phyloP scores from a whole-genome alignment of 30 jellyfish, hydroid and myxozoan species.

The Aurelia aurita region DNA sequence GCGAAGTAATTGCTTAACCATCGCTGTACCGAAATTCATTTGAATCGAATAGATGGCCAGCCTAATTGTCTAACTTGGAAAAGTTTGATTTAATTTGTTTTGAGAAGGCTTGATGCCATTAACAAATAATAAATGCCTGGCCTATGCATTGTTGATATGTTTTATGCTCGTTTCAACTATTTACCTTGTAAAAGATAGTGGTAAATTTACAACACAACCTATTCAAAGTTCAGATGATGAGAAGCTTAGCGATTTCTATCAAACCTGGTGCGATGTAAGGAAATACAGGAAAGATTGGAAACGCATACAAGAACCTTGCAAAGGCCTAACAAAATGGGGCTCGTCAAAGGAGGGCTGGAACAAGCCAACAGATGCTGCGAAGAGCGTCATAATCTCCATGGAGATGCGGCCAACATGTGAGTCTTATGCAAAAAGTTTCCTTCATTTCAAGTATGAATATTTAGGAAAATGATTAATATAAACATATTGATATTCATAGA shows the following conservation, averaged over 20 bases:
- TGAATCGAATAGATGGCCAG: no score
- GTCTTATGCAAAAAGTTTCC: neutral
- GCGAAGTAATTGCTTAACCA: no score
- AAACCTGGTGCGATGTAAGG: slow-evolving; percentile 68
- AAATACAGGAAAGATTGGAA: slow-evolving; percentile 65
- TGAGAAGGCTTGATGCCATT: slow-evolving; percentile 6
- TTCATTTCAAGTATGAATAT: neutral
- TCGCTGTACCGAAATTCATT: no score
- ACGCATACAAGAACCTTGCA: slow-evolving; percentile 65
- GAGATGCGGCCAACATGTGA: slow-evolving; percentile 71
- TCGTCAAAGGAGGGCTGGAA: slow-evolving; percentile 61
- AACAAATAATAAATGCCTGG: slow-evolving; percentile 8
- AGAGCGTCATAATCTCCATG: slow-evolving; percentile 69
- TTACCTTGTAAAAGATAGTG: neutral
- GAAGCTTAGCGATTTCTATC: slow-evolving; percentile 28
- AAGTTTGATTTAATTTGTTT: neutral
- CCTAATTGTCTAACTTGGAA: no score
- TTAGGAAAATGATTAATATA: no score
- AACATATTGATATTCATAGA: no score
- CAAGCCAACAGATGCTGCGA: slow-evolving; percentile 54
- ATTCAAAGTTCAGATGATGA: slow-evolving; percentile 9
- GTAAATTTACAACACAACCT: neutral
- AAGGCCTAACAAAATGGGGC: slow-evolving; percentile 72
- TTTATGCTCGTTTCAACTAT: slow-evolving; percentile 15
- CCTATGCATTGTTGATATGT: slow-evolving; percentile 18